These are phyloP conservation scores for Zaprionus camerounensis DNA, from an alignment of 1,140 invertebrate species.

Conservation along the genomic window DNA sequence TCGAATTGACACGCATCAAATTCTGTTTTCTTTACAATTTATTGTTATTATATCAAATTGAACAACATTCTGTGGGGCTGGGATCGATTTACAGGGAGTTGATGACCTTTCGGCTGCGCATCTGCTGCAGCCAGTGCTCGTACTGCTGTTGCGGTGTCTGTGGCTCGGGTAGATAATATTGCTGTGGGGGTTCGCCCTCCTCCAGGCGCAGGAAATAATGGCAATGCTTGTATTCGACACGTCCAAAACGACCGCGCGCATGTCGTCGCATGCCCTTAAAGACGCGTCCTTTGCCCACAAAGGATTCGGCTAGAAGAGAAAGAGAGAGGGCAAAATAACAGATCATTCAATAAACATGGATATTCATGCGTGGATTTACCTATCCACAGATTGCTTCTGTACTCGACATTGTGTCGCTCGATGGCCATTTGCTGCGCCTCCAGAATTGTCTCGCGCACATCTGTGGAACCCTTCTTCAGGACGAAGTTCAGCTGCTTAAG, in stretches of 20 bases:
- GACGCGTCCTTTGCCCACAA: constrained; percentile 89
- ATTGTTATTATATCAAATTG: constrained; percentile 1
- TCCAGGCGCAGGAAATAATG: constrained; percentile 96
- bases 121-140: constrained; percentile 89
- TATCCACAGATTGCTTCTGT: constrained; percentile 97
- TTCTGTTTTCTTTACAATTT: not conserved
- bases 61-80: not conserved
- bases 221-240: constrained; percentile 91
- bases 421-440: constrained; percentile 96
- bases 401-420: constrained; percentile 96
- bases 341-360: not conserved
- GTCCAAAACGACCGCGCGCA: constrained; percentile 88
- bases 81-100: constrained; percentile 87
- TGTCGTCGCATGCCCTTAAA: constrained; percentile 94
- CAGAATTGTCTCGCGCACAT: constrained; percentile 91
- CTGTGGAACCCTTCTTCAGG: constrained; percentile 91
- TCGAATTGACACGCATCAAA: not conserved
- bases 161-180: constrained; percentile 90
- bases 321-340: constrained; percentile 3
- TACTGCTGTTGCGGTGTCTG: constrained; percentile 90
- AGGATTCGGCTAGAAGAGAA: constrained; percentile 91
- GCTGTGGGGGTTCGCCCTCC: constrained; percentile 95
- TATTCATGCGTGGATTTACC: constrained; percentile 86
- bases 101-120: constrained; percentile 89
- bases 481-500: constrained; percentile 95